phyloP scores from a whole-genome alignment of 2,797 vertebrate genomes.

The Acanthurus lineatus region DNA sequence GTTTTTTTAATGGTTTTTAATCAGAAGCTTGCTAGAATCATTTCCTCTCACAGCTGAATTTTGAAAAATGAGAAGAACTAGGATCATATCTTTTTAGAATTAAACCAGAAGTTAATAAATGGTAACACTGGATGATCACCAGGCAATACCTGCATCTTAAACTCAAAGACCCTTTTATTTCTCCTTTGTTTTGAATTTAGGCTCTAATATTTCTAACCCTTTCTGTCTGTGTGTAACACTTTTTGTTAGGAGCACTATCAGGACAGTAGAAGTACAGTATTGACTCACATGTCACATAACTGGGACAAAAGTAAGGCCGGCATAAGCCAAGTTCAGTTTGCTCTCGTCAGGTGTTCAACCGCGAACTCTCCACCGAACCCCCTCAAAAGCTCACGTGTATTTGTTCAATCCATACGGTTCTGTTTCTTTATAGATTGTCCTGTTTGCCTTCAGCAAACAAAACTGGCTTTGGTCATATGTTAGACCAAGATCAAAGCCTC shows the following conservation, averaged over 20 bases:
- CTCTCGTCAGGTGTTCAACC: conserved; percentile 12
- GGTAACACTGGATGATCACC: background rate
- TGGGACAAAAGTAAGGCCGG: conserved; percentile 9
- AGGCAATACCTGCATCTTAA: background rate
- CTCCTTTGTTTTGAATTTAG: background rate
- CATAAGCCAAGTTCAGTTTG: background rate
- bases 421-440: conserved; percentile 57
- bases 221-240: background rate
- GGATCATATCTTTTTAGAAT: background rate
- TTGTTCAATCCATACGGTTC: conserved; percentile 50
- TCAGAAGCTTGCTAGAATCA: background rate
- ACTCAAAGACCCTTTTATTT: background rate
- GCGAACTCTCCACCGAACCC: conserved; percentile 14
- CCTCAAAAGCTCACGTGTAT: conserved; percentile 14
- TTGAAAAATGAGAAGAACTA: background rate
- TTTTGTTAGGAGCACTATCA: background rate
- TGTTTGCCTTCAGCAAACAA: conserved; percentile 73
- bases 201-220: background rate
- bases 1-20: background rate
- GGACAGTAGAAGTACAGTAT: background rate
- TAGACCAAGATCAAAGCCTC: conserved; percentile 67
- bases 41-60: background rate
- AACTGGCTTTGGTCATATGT: conserved; percentile 56
- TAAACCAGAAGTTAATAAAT: background rate
- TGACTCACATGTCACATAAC: conserved; percentile 5